Base-by-base conservation (phyloP, 2,888 invertebrate genomes). In the Netelia melanura region DNA sequence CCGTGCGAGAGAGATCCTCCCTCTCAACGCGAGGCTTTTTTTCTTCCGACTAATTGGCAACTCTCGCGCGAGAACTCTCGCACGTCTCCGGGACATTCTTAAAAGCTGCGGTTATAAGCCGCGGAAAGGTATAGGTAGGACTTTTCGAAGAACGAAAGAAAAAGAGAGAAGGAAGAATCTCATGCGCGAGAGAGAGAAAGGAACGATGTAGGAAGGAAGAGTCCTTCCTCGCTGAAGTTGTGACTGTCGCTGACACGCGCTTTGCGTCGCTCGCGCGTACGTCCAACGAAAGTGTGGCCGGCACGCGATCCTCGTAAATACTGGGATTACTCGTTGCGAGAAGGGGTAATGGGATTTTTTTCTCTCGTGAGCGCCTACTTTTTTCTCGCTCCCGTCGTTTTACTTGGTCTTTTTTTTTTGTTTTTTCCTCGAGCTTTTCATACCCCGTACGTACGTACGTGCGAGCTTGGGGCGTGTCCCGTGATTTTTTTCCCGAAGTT, bases 261-360 rank as follows among this genome's bases (percentile, higher is more conserved):
- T 87, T 87, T 86, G 81, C 86, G 75, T 67, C 65, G 81, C 68
- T 75, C 75, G 52, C 78, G 81, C 68, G 70, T 74, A 44, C 75
- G 23, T 76, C 71, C 30, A 54, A 64, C 75, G 83, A 86, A 87
- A 86, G 87, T 80, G 86, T 84, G 84, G 84, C 84, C 78, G 89
- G 89, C 89, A 89, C 89, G 89, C 89, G 89, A 89, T 88, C 86
- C 83, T 70, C 79, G 68, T 77, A 80, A 85, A 85, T 85, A 85
- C 85, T 64, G 30, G 61, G 85, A 85, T 85, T 83, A 83, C 74
- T 79, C 64, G 43, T 72, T 71, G 81, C 79, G 52, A 52, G 67
- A 38, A 38, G 61, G 64, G 72, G 84, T 81, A 84, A 81, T 85
- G 78, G 79, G 78, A 65, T 61, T 82, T 82, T 67, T 85, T 79